Percentiles rank a stretch among this genome's conserved stretches.
Conservation (phyloP, 2,113 vertebrate genomes). For the Mohoua ochrocephala region DNA sequence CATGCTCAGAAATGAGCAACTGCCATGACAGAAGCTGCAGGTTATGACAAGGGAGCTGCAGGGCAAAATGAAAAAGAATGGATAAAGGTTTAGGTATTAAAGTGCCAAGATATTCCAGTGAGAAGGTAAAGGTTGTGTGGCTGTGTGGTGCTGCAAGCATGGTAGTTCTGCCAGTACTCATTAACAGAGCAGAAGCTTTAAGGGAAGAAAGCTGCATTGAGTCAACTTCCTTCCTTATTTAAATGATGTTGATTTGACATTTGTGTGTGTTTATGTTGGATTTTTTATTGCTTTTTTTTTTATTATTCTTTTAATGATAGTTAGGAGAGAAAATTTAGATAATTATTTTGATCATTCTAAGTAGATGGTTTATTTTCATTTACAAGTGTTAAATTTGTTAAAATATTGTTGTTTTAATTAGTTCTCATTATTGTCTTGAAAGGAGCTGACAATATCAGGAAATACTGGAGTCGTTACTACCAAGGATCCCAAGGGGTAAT, state of each 20-base stretch:
- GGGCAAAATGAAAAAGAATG: not conserved
- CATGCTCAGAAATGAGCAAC: not conserved
- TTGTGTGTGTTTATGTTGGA: not conserved
- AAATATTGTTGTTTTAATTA: not conserved
- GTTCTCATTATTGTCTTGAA: conserved; percentile 54
- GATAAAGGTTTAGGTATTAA: not conserved
- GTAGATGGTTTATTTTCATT: not conserved
- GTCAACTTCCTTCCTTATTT: not conserved
- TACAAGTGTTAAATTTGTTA: not conserved
- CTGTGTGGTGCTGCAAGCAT: not conserved
- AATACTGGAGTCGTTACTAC: conserved; percentile 99
- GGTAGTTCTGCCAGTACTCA: not conserved
- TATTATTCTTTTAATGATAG: not conserved
- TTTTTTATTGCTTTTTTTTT: not conserved
- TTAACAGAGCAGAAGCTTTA: not conserved
- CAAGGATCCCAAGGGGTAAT: conserved; percentile 97
- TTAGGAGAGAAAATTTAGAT: not conserved
- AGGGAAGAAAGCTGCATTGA: not conserved
- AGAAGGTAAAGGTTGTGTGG: not conserved
- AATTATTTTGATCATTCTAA: not conserved
- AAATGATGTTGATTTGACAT: not conserved
- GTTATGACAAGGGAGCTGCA: not conserved
- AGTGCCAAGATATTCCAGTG: not conserved
- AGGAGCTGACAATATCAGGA: conserved; percentile 96
- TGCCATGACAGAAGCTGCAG: not conserved